A percentile compares a stretch with the other conserved stretches of the same genome.
phyloP scores from a whole-genome alignment of 2,888 invertebrate species.

The Drosophila rellima region DNA sequence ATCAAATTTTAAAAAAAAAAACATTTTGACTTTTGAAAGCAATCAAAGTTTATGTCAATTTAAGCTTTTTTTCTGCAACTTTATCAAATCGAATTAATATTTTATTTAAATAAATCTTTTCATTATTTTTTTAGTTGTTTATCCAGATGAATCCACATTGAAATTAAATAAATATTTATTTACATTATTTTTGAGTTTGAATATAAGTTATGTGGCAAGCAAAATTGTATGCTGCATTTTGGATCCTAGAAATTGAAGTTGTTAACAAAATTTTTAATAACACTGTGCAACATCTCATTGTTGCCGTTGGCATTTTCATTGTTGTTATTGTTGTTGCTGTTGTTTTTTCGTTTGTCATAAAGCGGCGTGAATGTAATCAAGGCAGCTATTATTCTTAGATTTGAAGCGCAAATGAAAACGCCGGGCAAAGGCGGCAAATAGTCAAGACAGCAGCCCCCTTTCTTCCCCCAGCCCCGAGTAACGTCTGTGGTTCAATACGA shows the following conservation, averaged over 20 bases:
- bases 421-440: constrained; percentile 30
- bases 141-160: not conserved
- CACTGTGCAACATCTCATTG: constrained; percentile 46
- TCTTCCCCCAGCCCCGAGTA: not conserved
- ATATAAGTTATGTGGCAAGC: not conserved
- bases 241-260: no score
- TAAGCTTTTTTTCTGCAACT: no score
- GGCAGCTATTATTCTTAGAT: constrained; percentile 78
- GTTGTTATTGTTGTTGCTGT: constrained; percentile 20
- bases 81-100: not conserved
- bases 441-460: constrained; percentile 25
- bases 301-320: constrained; percentile 38
- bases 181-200: not conserved
- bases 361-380: constrained; percentile 78
- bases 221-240: not conserved
- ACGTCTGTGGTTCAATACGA: constrained; percentile 59
- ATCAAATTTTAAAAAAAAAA: no score
- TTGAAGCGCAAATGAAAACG: constrained; percentile 77
- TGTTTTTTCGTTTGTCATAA: constrained; percentile 68
- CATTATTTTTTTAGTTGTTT: not conserved
- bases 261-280: not conserved
- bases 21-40: no score
- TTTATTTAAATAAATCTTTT: not conserved
- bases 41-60: no score
- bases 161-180: not conserved